These are phyloP conservation scores for Eledona agricola DNA, from an alignment of 2,888 invertebrate genomes.

Conservation along the genomic window DNA sequence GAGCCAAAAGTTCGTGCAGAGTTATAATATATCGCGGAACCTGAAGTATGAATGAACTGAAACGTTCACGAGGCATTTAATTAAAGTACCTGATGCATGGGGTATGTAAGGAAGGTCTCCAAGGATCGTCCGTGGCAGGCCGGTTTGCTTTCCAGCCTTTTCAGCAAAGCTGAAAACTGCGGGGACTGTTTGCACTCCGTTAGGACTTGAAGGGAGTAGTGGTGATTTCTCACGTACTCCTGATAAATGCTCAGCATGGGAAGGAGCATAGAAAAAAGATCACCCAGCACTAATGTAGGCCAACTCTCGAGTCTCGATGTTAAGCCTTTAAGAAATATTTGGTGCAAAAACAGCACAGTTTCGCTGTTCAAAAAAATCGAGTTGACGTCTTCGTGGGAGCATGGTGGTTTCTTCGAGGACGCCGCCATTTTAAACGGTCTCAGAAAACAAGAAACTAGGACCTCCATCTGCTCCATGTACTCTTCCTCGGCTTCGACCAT, in stretches of 20 bases:
- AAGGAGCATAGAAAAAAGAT: slow-evolving; percentile 92
- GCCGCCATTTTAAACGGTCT: slow-evolving; percentile 94
- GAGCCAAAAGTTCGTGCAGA: slow-evolving; percentile 87
- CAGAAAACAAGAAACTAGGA: slow-evolving; percentile 84
- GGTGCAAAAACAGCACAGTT: slow-evolving; percentile 90
- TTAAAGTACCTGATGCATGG: slow-evolving; percentile 86
- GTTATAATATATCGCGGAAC: slow-evolving; percentile 93
- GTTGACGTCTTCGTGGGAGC: slow-evolving; percentile 92
- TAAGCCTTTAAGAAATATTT: slow-evolving; percentile 92
- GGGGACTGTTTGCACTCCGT: slow-evolving; percentile 91
- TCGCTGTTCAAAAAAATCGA: slow-evolving; percentile 94
- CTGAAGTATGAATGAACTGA: slow-evolving; percentile 62
- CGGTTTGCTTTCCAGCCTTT: slow-evolving; percentile 84
- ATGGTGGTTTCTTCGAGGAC: slow-evolving; percentile 90
- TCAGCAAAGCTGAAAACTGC: slow-evolving; percentile 79
- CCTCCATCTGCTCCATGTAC: slow-evolving; percentile 90
- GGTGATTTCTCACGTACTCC: slow-evolving; percentile 93
- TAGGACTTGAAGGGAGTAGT: slow-evolving; percentile 90
- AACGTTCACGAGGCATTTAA: slow-evolving; percentile 7
- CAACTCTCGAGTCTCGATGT: slow-evolving; percentile 92
- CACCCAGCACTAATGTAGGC: slow-evolving; percentile 92
- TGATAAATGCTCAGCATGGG: slow-evolving; percentile 96
- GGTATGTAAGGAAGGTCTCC: slow-evolving; percentile 90
- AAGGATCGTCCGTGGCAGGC: slow-evolving; percentile 85
- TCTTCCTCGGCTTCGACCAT: slow-evolving; percentile 96